phyloP scores from a whole-genome alignment of 2,888 invertebrate species.

The Eledona agricola region DNA sequence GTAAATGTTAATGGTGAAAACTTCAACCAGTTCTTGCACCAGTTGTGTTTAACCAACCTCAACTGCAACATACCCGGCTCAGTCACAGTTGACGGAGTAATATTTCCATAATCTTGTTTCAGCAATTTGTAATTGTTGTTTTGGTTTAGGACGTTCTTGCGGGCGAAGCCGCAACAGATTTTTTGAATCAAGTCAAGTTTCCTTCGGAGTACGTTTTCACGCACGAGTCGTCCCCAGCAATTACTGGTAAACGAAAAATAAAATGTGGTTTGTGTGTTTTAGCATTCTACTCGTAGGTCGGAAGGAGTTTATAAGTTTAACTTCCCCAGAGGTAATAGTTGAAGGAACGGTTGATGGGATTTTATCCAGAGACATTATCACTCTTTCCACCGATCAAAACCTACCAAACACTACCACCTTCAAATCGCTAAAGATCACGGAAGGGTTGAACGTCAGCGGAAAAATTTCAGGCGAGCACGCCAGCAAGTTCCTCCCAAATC shows the following conservation, averaged over 20 bases:
- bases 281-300: constrained; percentile 52
- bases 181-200: constrained; percentile 64
- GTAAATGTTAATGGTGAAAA: constrained; percentile 62
- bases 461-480: constrained; percentile 61
- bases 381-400: constrained; percentile 61
- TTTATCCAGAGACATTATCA: constrained; percentile 62
- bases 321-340: constrained; percentile 56
- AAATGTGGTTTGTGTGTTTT: too few species aligned
- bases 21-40: constrained; percentile 61
- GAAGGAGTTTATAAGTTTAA: constrained; percentile 64
- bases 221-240: constrained; percentile 52
- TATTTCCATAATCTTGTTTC: constrained; percentile 3
- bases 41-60: constrained; percentile 63
- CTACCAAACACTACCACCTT: constrained; percentile 64
- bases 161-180: constrained; percentile 52
- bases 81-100: constrained; percentile 65
- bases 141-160: constrained; percentile 62
- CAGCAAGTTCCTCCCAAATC: constrained; percentile 62
- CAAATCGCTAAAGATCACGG: constrained; percentile 64
- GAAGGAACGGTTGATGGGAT: constrained; percentile 63
- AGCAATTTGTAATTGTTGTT: constrained; percentile 37
- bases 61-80: constrained; percentile 57
- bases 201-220: constrained; percentile 65
- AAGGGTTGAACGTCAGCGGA: constrained; percentile 64
- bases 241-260: too few species aligned